Evolutionary conservation across 2,888 invertebrate genomes (phyloP).

Genomic region (Cephonodes hylas): DNA sequence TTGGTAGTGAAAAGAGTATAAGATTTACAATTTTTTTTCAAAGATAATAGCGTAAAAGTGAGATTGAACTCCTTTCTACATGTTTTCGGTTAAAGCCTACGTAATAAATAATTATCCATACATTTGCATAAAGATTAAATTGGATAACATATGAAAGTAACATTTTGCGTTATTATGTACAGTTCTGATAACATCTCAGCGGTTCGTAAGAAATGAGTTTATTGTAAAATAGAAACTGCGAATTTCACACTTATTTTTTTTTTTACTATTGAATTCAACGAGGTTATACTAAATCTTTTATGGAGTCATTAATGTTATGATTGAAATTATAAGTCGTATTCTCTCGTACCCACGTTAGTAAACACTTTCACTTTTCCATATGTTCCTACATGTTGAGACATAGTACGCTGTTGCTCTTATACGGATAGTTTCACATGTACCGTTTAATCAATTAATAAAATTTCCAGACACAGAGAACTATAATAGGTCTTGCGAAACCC

Average conservation of each 20-base stretch:
- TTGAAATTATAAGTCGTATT: neutral
- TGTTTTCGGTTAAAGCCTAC: neutral
- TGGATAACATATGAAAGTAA: neutral
- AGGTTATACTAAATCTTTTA: neutral
- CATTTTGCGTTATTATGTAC: neutral
- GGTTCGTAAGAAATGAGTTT: neutral
- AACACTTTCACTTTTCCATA: neutral
- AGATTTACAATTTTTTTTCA: too few relatives aligned
- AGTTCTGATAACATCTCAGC: neutral
- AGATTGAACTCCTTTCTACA: neutral
- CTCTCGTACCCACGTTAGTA: neutral
- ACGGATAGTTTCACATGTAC: neutral
- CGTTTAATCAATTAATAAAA: conserved; percentile 23
- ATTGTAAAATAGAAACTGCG: neutral
- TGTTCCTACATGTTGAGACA: neutral
- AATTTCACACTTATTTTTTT: neutral
- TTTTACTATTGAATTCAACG: neutral
- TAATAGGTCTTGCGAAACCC: conserved; percentile 38
- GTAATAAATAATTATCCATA: neutral
- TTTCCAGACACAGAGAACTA: conserved; percentile 26
- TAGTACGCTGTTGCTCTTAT: neutral
- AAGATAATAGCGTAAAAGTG: neutral
- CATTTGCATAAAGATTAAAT: neutral
- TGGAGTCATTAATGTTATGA: neutral
- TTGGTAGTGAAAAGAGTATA: neutral